Conservation (phyloP, 2,888 invertebrate species). For the Melanargia galathea region DNA sequence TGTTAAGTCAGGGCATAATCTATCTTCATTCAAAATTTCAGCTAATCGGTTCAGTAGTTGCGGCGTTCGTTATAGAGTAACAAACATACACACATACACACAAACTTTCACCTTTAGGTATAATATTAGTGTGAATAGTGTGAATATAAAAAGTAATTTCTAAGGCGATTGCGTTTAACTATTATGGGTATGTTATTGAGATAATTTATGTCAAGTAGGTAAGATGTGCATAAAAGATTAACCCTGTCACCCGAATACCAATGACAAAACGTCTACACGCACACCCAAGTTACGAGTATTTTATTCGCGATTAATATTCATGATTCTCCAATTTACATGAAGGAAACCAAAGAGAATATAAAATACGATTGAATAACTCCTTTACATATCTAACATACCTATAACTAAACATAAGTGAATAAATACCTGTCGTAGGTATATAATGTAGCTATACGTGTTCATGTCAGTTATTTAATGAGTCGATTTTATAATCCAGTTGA, state of each 20-base stretch:
- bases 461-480: neutral
- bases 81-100: too few relatives aligned
- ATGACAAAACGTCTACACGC: slow-evolving; percentile 29
- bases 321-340: slow-evolving; percentile 29
- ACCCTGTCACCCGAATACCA: slow-evolving; percentile 27
- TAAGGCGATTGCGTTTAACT: neutral
- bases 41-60: too few relatives aligned
- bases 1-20: too few relatives aligned
- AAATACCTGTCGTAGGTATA: neutral
- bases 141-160: neutral
- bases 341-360: slow-evolving; percentile 31
- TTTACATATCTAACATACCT: slow-evolving; percentile 12
- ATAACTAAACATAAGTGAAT: neutral
- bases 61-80: too few relatives aligned
- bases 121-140: too few relatives aligned
- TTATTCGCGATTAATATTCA: slow-evolving; percentile 33
- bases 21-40: too few relatives aligned
- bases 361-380: slow-evolving; percentile 26
- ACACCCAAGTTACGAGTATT: slow-evolving; percentile 20
- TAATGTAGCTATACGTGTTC: neutral
- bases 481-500: neutral
- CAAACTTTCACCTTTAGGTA: too few relatives aligned
- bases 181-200: slow-evolving; percentile 6
- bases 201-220: slow-evolving; percentile 27
- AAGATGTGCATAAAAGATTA: slow-evolving; percentile 30